These are phyloP conservation scores for Tetragonisca angustula DNA, from an alignment of 2,888 invertebrate species.

Conservation along the genomic window DNA sequence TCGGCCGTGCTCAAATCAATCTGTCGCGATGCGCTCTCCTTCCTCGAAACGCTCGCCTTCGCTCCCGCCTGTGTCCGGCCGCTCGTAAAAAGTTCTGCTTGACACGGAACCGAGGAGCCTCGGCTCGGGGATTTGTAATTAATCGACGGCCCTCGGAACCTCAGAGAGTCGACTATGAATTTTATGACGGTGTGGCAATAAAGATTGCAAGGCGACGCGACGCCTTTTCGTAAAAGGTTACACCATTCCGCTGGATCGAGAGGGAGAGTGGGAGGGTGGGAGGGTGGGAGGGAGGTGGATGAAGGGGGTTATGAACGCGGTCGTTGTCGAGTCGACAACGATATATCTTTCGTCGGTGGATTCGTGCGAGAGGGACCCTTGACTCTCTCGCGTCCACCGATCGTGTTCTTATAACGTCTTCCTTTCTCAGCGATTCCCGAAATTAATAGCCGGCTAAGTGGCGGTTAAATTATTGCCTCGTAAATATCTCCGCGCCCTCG, in stretches of 20 bases:
- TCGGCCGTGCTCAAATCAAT: constrained; percentile 80
- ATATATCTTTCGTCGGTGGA: constrained; percentile 53
- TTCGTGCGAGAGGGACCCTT: constrained; percentile 54
- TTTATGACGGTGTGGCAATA: constrained; percentile 49
- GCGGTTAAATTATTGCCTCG: constrained; percentile 84
- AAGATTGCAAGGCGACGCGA: constrained; percentile 44
- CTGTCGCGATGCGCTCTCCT: constrained; percentile 75
- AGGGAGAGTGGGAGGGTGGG: neutral
- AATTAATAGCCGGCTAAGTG: constrained; percentile 84
- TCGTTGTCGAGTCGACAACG: constrained; percentile 52
- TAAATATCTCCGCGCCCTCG: constrained; percentile 82
- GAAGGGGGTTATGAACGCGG: constrained; percentile 44
- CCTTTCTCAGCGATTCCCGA: constrained; percentile 83
- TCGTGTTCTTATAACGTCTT: constrained; percentile 69
- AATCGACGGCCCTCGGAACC: constrained; percentile 5
- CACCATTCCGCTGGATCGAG: neutral
- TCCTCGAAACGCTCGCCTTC: constrained; percentile 19
- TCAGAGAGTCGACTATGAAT: constrained; percentile 20
- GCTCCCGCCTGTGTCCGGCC: neutral
- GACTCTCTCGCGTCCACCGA: constrained; percentile 47
- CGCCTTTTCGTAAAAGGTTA: constrained; percentile 10
- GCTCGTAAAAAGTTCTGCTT: constrained; percentile 45
- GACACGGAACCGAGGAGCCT: constrained; percentile 19
- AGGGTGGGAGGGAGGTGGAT: neutral
- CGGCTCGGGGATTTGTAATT: constrained; percentile 40